Evolutionary conservation across 1,140 invertebrate genomes (phyloP), one percentile per base, ranked within the genome.

Genomic region (Zaprionus gabonicus): DNA sequence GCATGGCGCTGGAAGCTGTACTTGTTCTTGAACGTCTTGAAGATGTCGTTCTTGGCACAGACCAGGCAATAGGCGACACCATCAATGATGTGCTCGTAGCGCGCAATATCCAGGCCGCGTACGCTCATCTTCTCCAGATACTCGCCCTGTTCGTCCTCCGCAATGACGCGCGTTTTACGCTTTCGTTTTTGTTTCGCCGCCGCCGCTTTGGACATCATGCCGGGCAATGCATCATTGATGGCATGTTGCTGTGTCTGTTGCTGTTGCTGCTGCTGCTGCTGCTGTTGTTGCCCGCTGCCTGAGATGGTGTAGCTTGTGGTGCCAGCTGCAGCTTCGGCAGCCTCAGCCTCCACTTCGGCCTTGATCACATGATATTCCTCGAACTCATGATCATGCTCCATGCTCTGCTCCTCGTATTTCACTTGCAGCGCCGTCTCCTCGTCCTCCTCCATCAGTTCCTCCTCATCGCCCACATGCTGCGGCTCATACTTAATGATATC

Each of bases 1-100:
- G 97, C 97, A 93, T 98, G 97, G 82, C 97, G 94, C 93, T 98
- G 97, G 94, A 98, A 98, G 94, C 96, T 97, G 94, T 98, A 98
- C 92, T 98, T 98, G 92, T 98, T 98, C 93, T 98, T 98, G 93
- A 98, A 98, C 31, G 97, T 98, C 93, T 98, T 98, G 77, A 97
- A 96, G 57, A 98, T 96, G 82, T 97, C 96, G 53, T 97, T 95
- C 88, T 98, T 97, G 49, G 97, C 97, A 91, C 97, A 98, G 80
- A 98, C 97, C 53, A 96, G 96, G 93, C 97, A 98, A 82, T 97
- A 96, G 91, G 98, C 98, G 3, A 98, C 96, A 1, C 97, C 97
- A 91, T 98, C 97, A 77, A 95, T 96, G 75, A 98, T 96, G 13
- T 96, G 96, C 1, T 97, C 97, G 83, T 98, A 98, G 75, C 97